Base-by-base conservation (phyloP, 2,113 vertebrate species). In the Nematolebias whitei region DNA sequence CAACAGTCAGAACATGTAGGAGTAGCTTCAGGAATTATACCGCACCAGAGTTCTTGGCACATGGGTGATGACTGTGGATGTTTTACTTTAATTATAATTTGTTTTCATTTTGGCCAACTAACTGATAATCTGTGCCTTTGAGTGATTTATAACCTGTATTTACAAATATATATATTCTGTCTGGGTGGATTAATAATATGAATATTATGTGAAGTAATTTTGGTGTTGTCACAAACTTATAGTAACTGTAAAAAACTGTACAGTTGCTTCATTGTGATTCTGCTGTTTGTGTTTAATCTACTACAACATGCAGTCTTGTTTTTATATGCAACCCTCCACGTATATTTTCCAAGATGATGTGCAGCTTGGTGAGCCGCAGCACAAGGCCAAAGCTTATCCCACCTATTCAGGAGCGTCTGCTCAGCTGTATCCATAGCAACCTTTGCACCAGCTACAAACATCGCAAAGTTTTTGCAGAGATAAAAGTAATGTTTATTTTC, bases 71-170 rank as follows among this genome's bases (percentile, higher is more conserved):
- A 68, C 56, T 79, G 60, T 71, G 26, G 54, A 65, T 73, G 78
- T 70, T 75, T 79, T 41, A 52, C 22, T 55, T 70, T 50, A 41
- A 29, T 53, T 68, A 41, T 58, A 10, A 22, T 41, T 61, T 53
- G 18, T 71, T 58, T 50, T 63, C 38, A 12, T 78, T 86, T 75
- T 74, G 76, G 74, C 74, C 80, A 81, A 78, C 63, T 57, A 68
- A 82, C 63, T 65, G 52, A 73, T 76, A 78, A 51, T 50, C 52
- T 83, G 89, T 89, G 89, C 89, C 86, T 90, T 89, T 86, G 49
- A 76, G 70, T 79, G 74, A 82, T 85, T 82, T 56, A 3, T 68
- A 79, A 48, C 50, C 54, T 66, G 71, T 82, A 49, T 18, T 23
- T 14, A 47, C 1, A 48, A 18, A 29, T 32, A 26, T 43, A 19